phyloP scores from a whole-genome alignment of 2,888 invertebrate species.

The Agriopis leucophaearia region DNA sequence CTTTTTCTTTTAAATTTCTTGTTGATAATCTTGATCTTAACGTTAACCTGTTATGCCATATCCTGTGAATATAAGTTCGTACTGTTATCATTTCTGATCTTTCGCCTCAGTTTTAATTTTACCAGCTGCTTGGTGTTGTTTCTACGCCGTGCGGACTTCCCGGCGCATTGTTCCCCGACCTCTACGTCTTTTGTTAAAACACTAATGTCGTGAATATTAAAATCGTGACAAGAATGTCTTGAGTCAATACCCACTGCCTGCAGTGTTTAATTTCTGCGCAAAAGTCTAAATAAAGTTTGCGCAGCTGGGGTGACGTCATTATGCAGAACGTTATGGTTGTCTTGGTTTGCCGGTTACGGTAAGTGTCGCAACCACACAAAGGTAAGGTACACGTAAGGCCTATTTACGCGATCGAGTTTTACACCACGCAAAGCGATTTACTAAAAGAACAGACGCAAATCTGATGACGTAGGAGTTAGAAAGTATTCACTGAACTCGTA shows the following conservation, averaged over 20 bases:
- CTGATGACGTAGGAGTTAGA: slow-evolving; percentile 20
- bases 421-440: slow-evolving; percentile 25
- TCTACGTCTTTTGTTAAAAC: slow-evolving; percentile 27
- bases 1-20: not conserved
- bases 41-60: not conserved
- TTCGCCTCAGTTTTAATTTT: slow-evolving; percentile 18
- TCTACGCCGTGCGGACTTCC: slow-evolving; percentile 24
- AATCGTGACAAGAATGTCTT: slow-evolving; percentile 44
- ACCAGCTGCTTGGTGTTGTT: slow-evolving; percentile 18
- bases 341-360: slow-evolving; percentile 18
- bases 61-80: slow-evolving; percentile 4
- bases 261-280: slow-evolving; percentile 54
- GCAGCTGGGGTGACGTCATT: slow-evolving; percentile 64
- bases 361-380: slow-evolving; percentile 33
- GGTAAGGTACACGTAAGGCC: slow-evolving; percentile 14
- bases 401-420: slow-evolving; percentile 30
- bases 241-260: slow-evolving; percentile 46
- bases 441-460: slow-evolving; percentile 13
- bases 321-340: slow-evolving; percentile 48
- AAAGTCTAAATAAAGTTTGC: slow-evolving; percentile 51
- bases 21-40: slow-evolving; percentile 15
- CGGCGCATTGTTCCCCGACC: slow-evolving; percentile 25
- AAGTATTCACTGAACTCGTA: not conserved
- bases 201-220: slow-evolving; percentile 34
- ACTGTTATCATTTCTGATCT: slow-evolving; percentile 16